Evolutionary conservation across 1,140 invertebrate genomes (phyloP).

Genomic region (Lepidurus apus): DNA sequence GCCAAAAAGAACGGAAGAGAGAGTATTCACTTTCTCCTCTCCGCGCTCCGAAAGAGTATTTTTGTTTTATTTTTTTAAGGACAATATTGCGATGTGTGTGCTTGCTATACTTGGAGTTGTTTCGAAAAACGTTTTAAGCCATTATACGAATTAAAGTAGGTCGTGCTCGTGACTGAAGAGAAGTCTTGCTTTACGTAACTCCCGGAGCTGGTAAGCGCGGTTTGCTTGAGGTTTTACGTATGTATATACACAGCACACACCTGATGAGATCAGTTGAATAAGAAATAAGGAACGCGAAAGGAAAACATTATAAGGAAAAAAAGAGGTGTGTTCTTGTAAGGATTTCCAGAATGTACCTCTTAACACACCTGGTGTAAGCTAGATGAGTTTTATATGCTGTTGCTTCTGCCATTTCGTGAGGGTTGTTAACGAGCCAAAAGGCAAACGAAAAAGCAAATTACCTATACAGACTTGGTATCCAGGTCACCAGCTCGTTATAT

Average conservation of each 20-base stretch:
- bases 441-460: not conserved
- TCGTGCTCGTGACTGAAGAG: not conserved
- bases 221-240: not conserved
- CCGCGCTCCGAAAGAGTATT: not conserved
- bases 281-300: slow-evolving; percentile 8
- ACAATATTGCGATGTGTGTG: not conserved
- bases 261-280: not conserved
- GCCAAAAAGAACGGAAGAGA: not conserved
- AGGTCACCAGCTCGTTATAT: not conserved
- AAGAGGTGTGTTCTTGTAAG: not conserved
- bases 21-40: slow-evolving; percentile 7
- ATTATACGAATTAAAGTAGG: not conserved
- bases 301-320: not conserved
- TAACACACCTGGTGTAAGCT: not conserved
- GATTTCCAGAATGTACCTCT: not conserved
- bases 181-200: not conserved
- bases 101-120: not conserved
- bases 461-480: not conserved
- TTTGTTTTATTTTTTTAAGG: not conserved
- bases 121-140: not conserved
- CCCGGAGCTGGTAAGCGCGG: not conserved
- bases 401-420: not conserved
- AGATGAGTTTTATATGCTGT: not conserved
- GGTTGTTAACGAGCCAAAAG: not conserved
- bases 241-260: not conserved